Evolutionary conservation across 23 tunicate genomes (phyloP).

Genomic region (Halocynthia aurantium): DNA sequence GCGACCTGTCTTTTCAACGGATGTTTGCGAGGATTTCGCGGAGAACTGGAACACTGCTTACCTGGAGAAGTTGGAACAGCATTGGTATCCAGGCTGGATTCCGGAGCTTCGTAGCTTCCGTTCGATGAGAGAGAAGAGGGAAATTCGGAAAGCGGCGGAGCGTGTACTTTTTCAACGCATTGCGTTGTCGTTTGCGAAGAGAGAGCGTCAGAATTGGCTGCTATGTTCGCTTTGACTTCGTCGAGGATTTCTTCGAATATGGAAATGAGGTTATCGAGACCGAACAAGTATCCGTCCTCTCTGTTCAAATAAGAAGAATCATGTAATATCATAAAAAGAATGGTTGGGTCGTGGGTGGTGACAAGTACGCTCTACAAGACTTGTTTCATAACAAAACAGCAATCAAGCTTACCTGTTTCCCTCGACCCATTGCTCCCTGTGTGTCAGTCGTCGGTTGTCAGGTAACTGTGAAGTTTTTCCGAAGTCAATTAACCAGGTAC

Average conservation of each 20-base stretch:
- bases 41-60: no score
- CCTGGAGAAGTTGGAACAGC: no score
- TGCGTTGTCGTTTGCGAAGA: no score
- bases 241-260: constrained; percentile 45
- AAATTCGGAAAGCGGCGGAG: no score
- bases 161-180: no score
- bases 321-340: no score
- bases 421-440: constrained; percentile 66
- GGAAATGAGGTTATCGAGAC: constrained; percentile 74
- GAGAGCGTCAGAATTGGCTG: no score
- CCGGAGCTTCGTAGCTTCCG: constrained; percentile 8
- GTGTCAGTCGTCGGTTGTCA: constrained; percentile 32
- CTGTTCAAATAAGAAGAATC: constrained; percentile 28
- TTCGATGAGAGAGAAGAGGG: background rate
- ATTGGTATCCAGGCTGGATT: background rate
- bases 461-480: constrained; percentile 75
- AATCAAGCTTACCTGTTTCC: constrained; percentile 62
- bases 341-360: background rate
- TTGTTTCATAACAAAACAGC: no score
- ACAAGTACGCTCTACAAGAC: no score
- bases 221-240: background rate
- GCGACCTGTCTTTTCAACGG: constrained; percentile 19
- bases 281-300: constrained; percentile 90
- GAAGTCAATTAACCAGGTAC: constrained; percentile 91
- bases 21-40: background rate